phyloP scores from a whole-genome alignment of 2,888 invertebrate genomes.

The Acrobasis consociella region DNA sequence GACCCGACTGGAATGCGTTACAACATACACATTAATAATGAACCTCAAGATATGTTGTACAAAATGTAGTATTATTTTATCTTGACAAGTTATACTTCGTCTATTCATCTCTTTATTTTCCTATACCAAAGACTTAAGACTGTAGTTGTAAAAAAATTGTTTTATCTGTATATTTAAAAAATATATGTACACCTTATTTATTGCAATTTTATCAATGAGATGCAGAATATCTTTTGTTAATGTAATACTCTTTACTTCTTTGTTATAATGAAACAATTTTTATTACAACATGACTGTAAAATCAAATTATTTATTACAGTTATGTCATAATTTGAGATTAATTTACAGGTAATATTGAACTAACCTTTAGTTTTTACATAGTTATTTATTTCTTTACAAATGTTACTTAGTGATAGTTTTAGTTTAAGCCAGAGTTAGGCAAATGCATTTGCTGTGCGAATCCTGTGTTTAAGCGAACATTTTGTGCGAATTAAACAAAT shows the following conservation, averaged over 20 bases:
- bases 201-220: too few species aligned
- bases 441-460: conserved; percentile 18
- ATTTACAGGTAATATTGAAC: neutral
- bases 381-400: conserved; percentile 14
- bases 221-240: too few species aligned
- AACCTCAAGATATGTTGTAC: conserved; percentile 20
- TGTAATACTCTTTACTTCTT: too few species aligned
- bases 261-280: too few species aligned
- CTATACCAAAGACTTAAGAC: conserved; percentile 21
- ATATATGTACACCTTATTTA: neutral
- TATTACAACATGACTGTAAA: too few species aligned
- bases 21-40: neutral
- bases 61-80: conserved; percentile 10
- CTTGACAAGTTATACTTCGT: neutral
- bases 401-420: conserved; percentile 8
- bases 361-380: neutral
- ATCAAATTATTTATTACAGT: neutral
- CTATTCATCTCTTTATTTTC: conserved; percentile 7
- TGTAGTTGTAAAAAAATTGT: conserved; percentile 5
- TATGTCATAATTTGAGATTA: neutral
- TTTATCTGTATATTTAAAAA: conserved; percentile 1
- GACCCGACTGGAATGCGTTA: neutral
- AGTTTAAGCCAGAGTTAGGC: neutral
- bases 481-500: neutral
- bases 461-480: neutral